These are phyloP conservation scores for Trisateles emortualis DNA, from an alignment of 2,888 invertebrate genomes.

Conservation along the genomic window DNA sequence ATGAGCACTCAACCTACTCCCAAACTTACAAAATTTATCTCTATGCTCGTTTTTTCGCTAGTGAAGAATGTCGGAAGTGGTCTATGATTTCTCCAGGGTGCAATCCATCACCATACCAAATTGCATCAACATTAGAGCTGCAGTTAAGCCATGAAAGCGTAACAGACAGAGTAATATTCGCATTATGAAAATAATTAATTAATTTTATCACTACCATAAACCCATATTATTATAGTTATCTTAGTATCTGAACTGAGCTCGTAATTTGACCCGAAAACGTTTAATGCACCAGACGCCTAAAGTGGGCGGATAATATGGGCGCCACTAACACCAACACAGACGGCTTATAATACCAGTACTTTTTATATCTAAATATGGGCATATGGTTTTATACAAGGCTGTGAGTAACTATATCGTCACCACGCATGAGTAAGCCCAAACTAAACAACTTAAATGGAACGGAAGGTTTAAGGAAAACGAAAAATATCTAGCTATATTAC, in stretches of 20 bases:
- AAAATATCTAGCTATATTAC: slow-evolving; percentile 6
- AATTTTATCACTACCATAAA: background rate
- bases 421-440: slow-evolving; percentile 21
- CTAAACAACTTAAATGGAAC: slow-evolving; percentile 7
- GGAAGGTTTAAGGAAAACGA: background rate
- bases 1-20: too few species aligned
- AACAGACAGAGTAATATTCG: too few species aligned
- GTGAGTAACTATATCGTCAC: slow-evolving; percentile 33
- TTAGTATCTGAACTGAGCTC: background rate
- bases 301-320: slow-evolving; percentile 38
- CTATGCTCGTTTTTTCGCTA: too few species aligned
- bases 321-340: slow-evolving; percentile 36
- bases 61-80: too few species aligned
- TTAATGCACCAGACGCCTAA: slow-evolving; percentile 9
- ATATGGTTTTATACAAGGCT: slow-evolving; percentile 28
- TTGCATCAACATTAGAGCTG: too few species aligned
- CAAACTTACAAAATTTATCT: too few species aligned
- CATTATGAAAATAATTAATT: too few species aligned
- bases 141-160: too few species aligned
- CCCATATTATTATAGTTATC: background rate
- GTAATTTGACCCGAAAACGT: slow-evolving; percentile 12
- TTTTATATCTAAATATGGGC: slow-evolving; percentile 47
- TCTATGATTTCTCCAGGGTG: too few species aligned
- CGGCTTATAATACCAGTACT: slow-evolving; percentile 30
- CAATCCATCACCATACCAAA: too few species aligned